A percentile compares a stretch with the other conserved stretches of the same genome.
phyloP scores from a whole-genome alignment of 2,113 vertebrate species.

The Arvicanthis niloticus region DNA sequence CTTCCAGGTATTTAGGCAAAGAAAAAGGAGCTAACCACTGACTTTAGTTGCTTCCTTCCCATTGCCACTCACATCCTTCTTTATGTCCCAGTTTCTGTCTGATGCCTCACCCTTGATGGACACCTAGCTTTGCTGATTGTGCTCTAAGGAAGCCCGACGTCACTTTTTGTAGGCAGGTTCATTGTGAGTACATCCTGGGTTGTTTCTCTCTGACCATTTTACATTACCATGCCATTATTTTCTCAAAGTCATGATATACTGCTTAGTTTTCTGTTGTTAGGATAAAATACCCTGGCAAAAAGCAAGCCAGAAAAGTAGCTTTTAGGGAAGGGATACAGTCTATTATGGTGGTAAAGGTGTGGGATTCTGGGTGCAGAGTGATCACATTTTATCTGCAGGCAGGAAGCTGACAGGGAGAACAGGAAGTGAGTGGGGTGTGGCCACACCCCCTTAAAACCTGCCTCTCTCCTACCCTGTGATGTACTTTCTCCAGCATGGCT shows the following conservation, averaged over 20 bases:
- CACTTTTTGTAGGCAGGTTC: neutral
- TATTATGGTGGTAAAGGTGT: neutral
- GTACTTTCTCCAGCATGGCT: neutral
- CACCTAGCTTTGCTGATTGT: neutral
- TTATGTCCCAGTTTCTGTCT: neutral
- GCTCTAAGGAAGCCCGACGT: neutral
- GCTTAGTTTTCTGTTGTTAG: neutral
- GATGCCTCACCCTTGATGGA: too few relatives aligned
- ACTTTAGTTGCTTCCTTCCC: neutral
- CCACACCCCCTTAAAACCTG: neutral
- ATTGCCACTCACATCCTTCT: neutral
- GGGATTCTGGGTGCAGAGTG: neutral
- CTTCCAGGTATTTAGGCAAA: neutral
- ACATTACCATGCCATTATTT: neutral
- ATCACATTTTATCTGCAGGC: neutral
- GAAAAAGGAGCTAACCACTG: neutral
- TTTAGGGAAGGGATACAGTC: neutral
- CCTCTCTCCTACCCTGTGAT: neutral
- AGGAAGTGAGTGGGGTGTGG: neutral
- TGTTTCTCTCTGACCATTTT: neutral
- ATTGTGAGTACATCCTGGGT: neutral
- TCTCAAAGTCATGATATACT: neutral
- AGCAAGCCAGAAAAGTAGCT: neutral
- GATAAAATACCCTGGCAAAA: neutral
- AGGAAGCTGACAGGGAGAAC: neutral